Base-by-base conservation (phyloP, 2,888 invertebrate species). In the Macropis europaea region DNA sequence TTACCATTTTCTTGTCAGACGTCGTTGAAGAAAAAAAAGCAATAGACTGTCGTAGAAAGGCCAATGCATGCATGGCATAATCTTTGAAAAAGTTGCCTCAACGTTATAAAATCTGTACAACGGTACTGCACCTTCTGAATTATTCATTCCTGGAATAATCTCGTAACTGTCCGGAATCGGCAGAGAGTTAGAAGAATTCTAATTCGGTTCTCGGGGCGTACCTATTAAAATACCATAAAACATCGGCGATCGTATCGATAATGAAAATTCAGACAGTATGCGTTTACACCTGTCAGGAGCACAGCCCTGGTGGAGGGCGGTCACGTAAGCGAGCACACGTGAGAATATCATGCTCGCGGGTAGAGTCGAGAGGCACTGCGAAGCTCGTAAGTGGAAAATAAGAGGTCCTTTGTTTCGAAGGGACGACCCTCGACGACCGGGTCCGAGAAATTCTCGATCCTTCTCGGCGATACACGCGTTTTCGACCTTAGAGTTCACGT, bases 311-410 rank as follows among this genome's bases (percentile, higher is more conserved):
- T 79, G 74, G 71, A 70, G 53, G 72, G 80, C 76, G 84, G 83
- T 85, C 86, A 85, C 85, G 86, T 86, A 77, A 70, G 66, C 82
- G 77, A 34, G 72, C 70, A 79, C 84, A 86, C 86, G 86, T 84
- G 86, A 86, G 84, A 86, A 81, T 77, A 68, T 59, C 57, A 59
- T 36, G 28, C 45, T 28, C 40, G 19, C 53, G 5, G 53, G 22
- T 24, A 32, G 72, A 77, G 79, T 79, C 78, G 74, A 81, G 82
- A 77, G 78, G 73, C 80, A 80, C 77, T 69, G 73, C 76, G 82
- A 78, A 72, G 73, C 77, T 81, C 82, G 70, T 87, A 87, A 88
- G 86, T 87, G 83, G 85, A 80, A 87, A 87, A 87, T 87, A 86
- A 87, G 83, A 86, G 86, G 83, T 81, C 83, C 85, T 86, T 87